Percentiles rank a stretch among this genome's conserved stretches.
Conservation (phyloP, 2,888 invertebrate genomes). For the Lacanobia wlatinum region DNA sequence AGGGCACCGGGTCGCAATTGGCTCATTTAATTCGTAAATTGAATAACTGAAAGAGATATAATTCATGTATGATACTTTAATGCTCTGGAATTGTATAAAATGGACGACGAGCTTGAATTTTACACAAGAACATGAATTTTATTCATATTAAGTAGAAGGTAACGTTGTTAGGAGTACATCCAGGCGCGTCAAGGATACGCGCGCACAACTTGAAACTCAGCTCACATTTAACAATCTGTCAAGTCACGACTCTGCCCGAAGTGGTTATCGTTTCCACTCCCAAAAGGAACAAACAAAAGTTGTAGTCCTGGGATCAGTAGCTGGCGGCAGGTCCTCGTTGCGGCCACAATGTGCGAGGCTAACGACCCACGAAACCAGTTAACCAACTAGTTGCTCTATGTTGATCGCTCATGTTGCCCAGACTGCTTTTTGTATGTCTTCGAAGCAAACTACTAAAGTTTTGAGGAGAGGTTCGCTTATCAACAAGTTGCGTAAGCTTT, state of each 20-base stretch:
- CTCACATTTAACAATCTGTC: conserved; percentile 11
- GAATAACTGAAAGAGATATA: not conserved
- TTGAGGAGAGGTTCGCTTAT: not conserved
- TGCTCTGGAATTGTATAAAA: not conserved
- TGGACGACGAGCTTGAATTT: not conserved
- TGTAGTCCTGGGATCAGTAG: conserved; percentile 30
- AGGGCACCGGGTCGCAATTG: conserved; percentile 19
- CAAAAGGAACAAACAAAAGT: conserved; percentile 4
- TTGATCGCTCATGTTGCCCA: conserved; percentile 52
- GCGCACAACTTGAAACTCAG: conserved; percentile 14
- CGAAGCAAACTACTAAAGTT: conserved; percentile 16
- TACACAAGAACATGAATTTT: conserved; percentile 1
- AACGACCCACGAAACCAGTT: conserved; percentile 76
- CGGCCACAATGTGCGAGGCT: conserved; percentile 64
- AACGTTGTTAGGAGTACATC: conserved; percentile 1
- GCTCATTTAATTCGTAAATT: conserved; percentile 1
- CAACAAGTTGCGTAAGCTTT: conserved; percentile 17
- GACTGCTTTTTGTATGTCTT: conserved; percentile 58
- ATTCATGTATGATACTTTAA: not conserved
- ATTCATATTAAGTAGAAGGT: conserved; percentile 26
- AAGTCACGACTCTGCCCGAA: conserved; percentile 8
- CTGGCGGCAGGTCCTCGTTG: conserved; percentile 37
- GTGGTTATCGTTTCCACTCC: conserved; percentile 7
- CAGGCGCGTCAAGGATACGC: conserved; percentile 1
- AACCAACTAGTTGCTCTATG: conserved; percentile 62